These are phyloP conservation scores for Sus cebifrons DNA, from an alignment of 2,797 vertebrate species.

Conservation along the genomic window DNA sequence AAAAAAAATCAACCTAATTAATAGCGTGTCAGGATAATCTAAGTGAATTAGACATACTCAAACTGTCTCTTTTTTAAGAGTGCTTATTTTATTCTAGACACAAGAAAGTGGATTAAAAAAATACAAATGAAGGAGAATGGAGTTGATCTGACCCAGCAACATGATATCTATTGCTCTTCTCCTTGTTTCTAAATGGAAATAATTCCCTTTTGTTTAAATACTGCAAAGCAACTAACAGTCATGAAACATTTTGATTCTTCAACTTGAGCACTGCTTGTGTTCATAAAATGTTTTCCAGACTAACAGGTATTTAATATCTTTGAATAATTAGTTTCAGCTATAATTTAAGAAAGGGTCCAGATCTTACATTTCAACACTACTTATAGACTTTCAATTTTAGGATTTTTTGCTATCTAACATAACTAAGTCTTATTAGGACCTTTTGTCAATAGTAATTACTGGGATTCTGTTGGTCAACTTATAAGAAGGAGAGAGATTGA, in stretches of 20 bases:
- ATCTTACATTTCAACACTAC: neutral
- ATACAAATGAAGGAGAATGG: neutral
- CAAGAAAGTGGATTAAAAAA: neutral
- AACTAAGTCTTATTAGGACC: neutral
- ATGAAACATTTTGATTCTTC: neutral
- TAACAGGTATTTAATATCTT: neutral
- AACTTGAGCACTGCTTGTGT: neutral
- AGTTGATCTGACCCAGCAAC: neutral
- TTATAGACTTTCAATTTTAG: neutral
- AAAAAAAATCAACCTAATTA: slow-evolving; percentile 53
- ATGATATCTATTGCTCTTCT: neutral
- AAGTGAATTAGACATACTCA: neutral
- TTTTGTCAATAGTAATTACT: slow-evolving; percentile 21
- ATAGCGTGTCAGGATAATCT: neutral
- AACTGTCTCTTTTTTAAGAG: neutral
- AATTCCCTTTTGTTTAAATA: neutral
- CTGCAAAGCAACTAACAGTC: neutral
- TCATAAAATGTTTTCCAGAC: slow-evolving; percentile 39
- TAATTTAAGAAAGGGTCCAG: slow-evolving; percentile 47
- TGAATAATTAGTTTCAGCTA: slow-evolving; percentile 23
- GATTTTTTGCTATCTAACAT: neutral
- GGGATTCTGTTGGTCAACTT: neutral
- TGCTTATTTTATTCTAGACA: neutral
- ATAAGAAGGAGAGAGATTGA: neutral
- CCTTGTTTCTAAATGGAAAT: neutral